Percentiles rank a stretch among this genome's conserved stretches.
Conservation (phyloP, 1,140 invertebrate species). For the Tachypleus tridentatus region DNA sequence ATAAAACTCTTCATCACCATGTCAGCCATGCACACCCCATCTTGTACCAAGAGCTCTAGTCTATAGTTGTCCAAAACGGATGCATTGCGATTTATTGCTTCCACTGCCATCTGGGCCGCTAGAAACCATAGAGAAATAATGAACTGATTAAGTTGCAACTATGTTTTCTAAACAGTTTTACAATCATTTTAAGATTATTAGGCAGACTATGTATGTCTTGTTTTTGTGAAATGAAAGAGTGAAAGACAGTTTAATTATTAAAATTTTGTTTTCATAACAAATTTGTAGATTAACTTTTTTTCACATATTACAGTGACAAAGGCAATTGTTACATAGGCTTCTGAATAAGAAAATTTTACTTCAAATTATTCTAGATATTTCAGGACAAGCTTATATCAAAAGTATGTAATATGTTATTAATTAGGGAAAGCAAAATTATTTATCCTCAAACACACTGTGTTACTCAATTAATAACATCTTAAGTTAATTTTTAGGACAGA, state of each 20-base stretch:
- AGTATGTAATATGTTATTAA: too few relatives aligned
- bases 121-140: constrained; percentile 20
- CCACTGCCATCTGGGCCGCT: constrained; percentile 51
- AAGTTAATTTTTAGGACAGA: too few relatives aligned
- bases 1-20: constrained; percentile 67
- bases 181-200: background rate
- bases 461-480: too few relatives aligned
- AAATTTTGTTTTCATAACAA: background rate
- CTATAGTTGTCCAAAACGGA: constrained; percentile 46
- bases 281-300: too few relatives aligned
- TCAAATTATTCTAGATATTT: too few relatives aligned
- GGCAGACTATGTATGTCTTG: background rate
- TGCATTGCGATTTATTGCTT: constrained; percentile 50
- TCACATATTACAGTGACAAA: too few relatives aligned
- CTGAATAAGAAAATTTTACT: too few relatives aligned
- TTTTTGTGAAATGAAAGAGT: background rate
- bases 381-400: too few relatives aligned
- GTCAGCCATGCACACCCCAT: constrained; percentile 61
- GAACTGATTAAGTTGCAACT: background rate
- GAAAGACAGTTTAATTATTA: background rate
- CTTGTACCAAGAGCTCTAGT: constrained; percentile 43
- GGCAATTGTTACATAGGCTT: too few relatives aligned
- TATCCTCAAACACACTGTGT: too few relatives aligned
- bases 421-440: too few relatives aligned
- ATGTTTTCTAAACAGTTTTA: background rate